Conservation (phyloP, 2,888 invertebrate genomes). For the Zaprionus bogoriensis region DNA sequence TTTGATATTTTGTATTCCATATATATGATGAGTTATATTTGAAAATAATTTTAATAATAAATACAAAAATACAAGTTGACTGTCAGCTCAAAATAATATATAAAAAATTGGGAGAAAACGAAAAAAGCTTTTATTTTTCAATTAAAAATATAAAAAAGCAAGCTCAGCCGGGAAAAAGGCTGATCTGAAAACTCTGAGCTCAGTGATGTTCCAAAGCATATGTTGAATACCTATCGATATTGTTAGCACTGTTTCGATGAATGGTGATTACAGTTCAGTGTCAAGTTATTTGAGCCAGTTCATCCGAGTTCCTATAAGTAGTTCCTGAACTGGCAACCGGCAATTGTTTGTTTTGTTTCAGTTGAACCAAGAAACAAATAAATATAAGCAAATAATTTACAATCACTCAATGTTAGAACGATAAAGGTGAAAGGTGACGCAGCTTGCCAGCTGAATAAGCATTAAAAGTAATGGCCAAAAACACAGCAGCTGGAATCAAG, state of each 20-base stretch:
- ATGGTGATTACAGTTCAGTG: background rate
- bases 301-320: too few relatives aligned
- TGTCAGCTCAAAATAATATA: too few relatives aligned
- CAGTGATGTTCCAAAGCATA: background rate
- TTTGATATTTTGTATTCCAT: too few relatives aligned
- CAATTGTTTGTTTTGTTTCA: background rate
- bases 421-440: background rate
- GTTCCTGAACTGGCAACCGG: background rate
- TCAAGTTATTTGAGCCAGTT: background rate
- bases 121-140: too few relatives aligned
- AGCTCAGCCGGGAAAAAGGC: too few relatives aligned
- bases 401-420: background rate
- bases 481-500: conserved; percentile 17
- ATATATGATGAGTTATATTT: too few relatives aligned
- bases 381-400: background rate
- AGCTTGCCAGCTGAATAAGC: conserved; percentile 12
- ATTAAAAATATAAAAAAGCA: too few relatives aligned
- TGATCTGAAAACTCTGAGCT: too few relatives aligned
- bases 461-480: conserved; percentile 28
- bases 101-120: too few relatives aligned
- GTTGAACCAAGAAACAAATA: background rate
- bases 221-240: background rate
- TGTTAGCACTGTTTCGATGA: background rate
- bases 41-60: too few relatives aligned
- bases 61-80: too few relatives aligned